Evolutionary conservation across 2,113 vertebrate genomes (phyloP).

Genomic region (rat (Rattus norvegicus)): GRCr8 NC_086031.1:43155001-43155500

Average conservation of each 20-base stretch:
- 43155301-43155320: neutral
- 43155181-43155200: neutral
- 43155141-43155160: neutral
- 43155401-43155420: neutral
- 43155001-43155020: neutral
- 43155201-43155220: neutral
- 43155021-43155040: neutral
- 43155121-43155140: neutral
- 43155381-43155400: neutral
- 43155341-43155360: neutral
- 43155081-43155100: neutral
- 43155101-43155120: neutral
- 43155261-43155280: neutral
- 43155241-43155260: neutral
- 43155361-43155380: neutral
- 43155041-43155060: neutral
- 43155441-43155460: neutral
- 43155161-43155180: neutral
- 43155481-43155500: neutral
- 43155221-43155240: neutral
- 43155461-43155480: neutral
- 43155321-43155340: neutral
- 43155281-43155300: neutral
- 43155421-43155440: neutral
- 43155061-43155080: too few species aligned